Evolutionary conservation across 2,797 vertebrate genomes (phyloP).

Genomic region (Manis javanica): DNA sequence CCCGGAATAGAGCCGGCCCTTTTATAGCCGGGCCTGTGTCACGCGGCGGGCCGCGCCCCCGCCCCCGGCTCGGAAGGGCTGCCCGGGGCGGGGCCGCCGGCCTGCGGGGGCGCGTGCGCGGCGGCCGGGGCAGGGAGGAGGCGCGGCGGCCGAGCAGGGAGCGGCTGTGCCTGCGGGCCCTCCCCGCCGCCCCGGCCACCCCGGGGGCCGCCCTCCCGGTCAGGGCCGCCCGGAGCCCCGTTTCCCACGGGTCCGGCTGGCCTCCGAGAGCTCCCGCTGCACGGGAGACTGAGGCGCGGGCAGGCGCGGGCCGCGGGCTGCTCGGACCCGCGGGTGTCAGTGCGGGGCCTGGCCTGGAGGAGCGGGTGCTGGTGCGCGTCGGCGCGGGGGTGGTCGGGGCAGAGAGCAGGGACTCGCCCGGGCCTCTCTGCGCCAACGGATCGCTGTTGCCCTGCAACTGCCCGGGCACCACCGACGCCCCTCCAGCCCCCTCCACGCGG

Average conservation of each 20-base stretch:
- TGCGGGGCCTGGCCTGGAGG: not conserved
- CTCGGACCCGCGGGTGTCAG: not conserved
- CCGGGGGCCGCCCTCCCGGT: not conserved
- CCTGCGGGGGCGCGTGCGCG: not conserved
- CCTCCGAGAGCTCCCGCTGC: not conserved
- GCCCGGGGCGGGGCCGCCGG: not conserved
- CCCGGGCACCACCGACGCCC: not conserved
- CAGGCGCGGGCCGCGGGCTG: not conserved
- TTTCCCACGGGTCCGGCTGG: not conserved
- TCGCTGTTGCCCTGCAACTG: not conserved
- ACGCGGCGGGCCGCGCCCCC: not conserved
- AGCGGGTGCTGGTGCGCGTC: not conserved
- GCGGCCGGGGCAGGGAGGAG: accelerated
- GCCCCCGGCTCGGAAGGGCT: not conserved
- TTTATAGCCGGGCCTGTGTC: slow-evolving; percentile 50
- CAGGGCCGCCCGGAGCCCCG: not conserved
- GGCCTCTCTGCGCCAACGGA: not conserved
- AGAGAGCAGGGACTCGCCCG: not conserved
- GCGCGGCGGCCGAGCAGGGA: accelerated
- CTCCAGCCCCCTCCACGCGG: not conserved
- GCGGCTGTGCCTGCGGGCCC: not conserved
- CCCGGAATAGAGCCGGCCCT: slow-evolving; percentile 54
- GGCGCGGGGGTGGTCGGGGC: not conserved
- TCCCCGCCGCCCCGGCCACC: not conserved
- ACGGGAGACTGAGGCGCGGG: not conserved